phyloP scores from a whole-genome alignment of 2,888 invertebrate genomes.

The Parnassius smintheus region DNA sequence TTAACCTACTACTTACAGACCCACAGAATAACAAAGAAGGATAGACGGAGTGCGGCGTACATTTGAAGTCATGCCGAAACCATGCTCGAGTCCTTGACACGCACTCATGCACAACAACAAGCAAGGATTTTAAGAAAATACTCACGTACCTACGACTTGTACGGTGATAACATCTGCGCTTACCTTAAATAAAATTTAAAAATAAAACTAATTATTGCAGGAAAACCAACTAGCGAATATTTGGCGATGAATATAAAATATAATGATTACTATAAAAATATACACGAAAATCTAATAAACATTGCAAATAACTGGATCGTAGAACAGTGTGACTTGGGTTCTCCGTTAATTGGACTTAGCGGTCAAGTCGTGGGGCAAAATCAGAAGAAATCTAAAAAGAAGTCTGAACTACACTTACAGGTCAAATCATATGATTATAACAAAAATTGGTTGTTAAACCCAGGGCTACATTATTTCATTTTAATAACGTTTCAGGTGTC shows the following conservation, averaged over 20 bases:
- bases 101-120: no score
- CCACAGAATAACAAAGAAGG: no score
- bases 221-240: conserved; percentile 56
- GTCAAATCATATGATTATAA: conserved; percentile 33
- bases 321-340: conserved; percentile 58
- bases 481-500: conserved; percentile 46
- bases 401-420: conserved; percentile 61
- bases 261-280: conserved; percentile 62
- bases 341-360: conserved; percentile 54
- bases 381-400: conserved; percentile 64
- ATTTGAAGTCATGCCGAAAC: no score
- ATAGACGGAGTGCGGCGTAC: no score
- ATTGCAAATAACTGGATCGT: conserved; percentile 69
- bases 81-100: no score
- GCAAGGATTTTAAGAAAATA: no score
- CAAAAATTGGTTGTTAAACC: background rate
- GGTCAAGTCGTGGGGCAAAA: conserved; percentile 55
- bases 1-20: no score
- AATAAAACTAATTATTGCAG: conserved; percentile 36
- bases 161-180: no score
- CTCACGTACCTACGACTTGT: no score
- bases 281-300: conserved; percentile 58
- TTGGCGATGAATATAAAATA: conserved; percentile 58
- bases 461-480: background rate
- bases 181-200: no score